phyloP scores from a whole-genome alignment of 2,113 vertebrate genomes.

The Lagenorhynchus albirostris region DNA sequence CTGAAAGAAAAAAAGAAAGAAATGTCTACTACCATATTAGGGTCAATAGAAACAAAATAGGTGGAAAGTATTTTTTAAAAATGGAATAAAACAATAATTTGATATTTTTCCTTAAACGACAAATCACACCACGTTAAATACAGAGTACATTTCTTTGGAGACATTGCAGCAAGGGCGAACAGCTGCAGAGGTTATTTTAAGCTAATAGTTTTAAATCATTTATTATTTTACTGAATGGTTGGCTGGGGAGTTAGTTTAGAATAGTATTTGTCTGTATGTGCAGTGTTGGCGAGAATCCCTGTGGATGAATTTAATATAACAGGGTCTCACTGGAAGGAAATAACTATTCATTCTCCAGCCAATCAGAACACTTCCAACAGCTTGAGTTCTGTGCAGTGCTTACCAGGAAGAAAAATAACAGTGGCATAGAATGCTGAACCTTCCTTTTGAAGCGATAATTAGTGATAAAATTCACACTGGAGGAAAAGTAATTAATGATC shows the following conservation, averaged over 20 bases:
- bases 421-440: background rate
- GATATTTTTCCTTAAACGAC: background rate
- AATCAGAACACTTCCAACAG: background rate
- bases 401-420: background rate
- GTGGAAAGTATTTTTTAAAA: background rate
- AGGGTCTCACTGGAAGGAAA: background rate
- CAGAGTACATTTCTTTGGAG: background rate
- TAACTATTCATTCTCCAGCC: background rate
- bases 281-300: background rate
- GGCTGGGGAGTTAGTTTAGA: slow-evolving; percentile 25
- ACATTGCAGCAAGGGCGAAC: background rate
- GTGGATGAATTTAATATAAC: background rate
- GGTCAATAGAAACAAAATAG: background rate
- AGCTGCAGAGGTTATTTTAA: slow-evolving; percentile 4
- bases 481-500: slow-evolving; percentile 33
- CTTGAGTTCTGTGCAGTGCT: rapidly evolving
- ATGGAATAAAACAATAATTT: background rate
- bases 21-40: background rate
- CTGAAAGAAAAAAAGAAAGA: background rate
- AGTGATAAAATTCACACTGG: background rate
- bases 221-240: slow-evolving; percentile 3
- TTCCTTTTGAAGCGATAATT: background rate
- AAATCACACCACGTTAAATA: background rate
- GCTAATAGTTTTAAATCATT: slow-evolving; percentile 21
- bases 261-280: background rate